Evolutionary conservation across 2,888 invertebrate species (phyloP).

Genomic region (Aspidiotus destructor): DNA sequence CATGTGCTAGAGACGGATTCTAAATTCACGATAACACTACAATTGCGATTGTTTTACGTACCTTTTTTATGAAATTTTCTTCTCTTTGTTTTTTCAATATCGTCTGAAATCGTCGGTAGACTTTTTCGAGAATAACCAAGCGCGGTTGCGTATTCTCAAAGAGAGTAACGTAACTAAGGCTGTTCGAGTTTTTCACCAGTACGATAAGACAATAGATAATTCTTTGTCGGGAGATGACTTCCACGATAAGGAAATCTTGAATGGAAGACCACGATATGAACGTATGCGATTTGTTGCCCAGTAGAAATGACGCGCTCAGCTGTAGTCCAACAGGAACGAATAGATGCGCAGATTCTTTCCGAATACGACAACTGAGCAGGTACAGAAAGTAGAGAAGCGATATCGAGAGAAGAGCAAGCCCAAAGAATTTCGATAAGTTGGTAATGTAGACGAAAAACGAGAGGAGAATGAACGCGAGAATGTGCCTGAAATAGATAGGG

Average conservation of each 20-base stretch:
- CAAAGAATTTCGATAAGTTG: slow-evolving; percentile 7
- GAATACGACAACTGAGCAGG: slow-evolving; percentile 19
- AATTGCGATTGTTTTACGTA: too few species aligned
- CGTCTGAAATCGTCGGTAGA: slow-evolving; percentile 33
- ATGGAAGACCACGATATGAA: slow-evolving; percentile 36
- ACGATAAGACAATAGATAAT: slow-evolving; percentile 35
- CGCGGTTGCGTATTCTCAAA: slow-evolving; percentile 35
- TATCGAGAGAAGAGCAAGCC: not conserved
- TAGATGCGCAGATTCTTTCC: slow-evolving; percentile 35
- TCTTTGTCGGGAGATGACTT: slow-evolving; percentile 35
- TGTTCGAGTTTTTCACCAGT: slow-evolving; percentile 15
- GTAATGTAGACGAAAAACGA: slow-evolving; percentile 1
- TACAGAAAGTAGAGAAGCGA: not conserved
- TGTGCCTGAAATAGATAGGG: not conserved
- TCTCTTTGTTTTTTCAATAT: slow-evolving; percentile 15
- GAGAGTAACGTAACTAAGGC: slow-evolving; percentile 32
- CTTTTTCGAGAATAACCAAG: slow-evolving; percentile 34
- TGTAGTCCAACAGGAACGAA: slow-evolving; percentile 35
- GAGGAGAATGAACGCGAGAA: not conserved
- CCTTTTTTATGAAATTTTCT: too few species aligned
- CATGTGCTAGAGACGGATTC: not conserved
- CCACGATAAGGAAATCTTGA: slow-evolving; percentile 35
- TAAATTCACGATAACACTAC: not conserved
- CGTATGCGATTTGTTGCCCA: slow-evolving; percentile 33
- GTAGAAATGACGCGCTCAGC: slow-evolving; percentile 32